Base-by-base conservation (phyloP, 64 coral and sea anemone genomes). In the Porites australiensis region DNA sequence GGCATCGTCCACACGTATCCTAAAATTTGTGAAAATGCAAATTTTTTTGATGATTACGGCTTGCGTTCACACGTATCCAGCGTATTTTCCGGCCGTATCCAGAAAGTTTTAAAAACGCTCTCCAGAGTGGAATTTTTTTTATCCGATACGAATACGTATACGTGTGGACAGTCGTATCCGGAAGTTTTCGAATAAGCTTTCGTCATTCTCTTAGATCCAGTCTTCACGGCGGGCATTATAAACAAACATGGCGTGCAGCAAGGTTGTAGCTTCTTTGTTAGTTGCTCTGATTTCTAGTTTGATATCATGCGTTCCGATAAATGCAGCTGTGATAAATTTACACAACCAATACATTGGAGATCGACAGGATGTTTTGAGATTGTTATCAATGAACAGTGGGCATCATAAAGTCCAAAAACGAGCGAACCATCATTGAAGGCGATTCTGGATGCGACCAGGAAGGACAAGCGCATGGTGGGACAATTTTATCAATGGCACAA, bases 211-310 rank as follows among this genome's bases (percentile, higher is more conserved):
- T 37, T 71, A 52, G 72, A 47, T 67, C 68, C 47, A 74, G 85
- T 58, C 72, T 27, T 73, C 19, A 87, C 27, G 27, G 27, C 27
- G 27, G 1, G 27, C 27, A 37, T 37, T 37, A 37, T 37, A 37
- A 37, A 37, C 68, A 87, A 92, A 84, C 79, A 92, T 92, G 79
- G 66, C 70, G 79, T 83, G 83, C 79, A 83, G 69, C 68, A 84
- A 92, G 67, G 80, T 74, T 92, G 89, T 83, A 83, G 54, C 80
- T 82, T 92, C 78, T 74, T 74, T 92, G 18, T 74, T 83, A 74
- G 27, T 37, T 37, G 89, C 68, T 72, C 86, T 88, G 65, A 72
- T 37, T 37, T 37, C 27, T 37, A 37, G 27, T 37, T 37, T 37
- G 27, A 37, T 37, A 37, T 37, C 27, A 37, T 37, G 27, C 27